phyloP scores from a whole-genome alignment of 2,797 vertebrate species.

The Phaenicophaeus curvirostris region DNA sequence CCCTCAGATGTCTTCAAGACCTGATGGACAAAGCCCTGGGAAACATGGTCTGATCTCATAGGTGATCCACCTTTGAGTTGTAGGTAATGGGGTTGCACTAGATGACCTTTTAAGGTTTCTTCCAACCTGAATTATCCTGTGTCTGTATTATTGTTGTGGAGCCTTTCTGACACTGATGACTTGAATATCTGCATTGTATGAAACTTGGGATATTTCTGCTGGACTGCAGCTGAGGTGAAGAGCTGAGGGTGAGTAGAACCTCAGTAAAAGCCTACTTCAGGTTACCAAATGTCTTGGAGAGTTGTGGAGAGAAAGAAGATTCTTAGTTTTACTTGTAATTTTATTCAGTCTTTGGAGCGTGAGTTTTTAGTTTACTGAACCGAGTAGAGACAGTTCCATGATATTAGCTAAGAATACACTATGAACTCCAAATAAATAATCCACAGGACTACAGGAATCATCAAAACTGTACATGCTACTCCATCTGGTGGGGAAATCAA shows the following conservation, averaged over 20 bases:
- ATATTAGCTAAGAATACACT: neutral
- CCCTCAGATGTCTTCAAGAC: neutral
- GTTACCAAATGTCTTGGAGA: neutral
- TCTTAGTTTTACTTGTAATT: neutral
- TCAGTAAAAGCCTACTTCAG: neutral
- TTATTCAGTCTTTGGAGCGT: neutral
- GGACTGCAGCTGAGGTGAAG: neutral
- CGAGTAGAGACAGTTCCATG: neutral
- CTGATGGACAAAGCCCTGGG: neutral
- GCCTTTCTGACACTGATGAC: neutral
- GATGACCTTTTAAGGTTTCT: neutral
- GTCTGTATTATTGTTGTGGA: neutral
- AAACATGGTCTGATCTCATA: neutral
- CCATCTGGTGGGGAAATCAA: slow-evolving; percentile 65
- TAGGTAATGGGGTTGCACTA: neutral
- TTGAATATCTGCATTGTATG: neutral
- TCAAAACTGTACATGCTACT: slow-evolving; percentile 54
- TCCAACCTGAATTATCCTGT: neutral
- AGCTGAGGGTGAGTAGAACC: neutral
- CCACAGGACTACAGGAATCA: neutral
- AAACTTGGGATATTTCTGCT: neutral
- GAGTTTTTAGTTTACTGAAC: neutral
- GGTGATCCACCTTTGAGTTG: neutral
- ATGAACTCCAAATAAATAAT: neutral
- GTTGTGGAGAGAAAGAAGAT: neutral